A percentile compares a stretch with the other conserved stretches of the same genome.
Evolutionary conservation across 2,797 vertebrate genomes (phyloP).

Genomic region (Salmo trutta): DNA sequence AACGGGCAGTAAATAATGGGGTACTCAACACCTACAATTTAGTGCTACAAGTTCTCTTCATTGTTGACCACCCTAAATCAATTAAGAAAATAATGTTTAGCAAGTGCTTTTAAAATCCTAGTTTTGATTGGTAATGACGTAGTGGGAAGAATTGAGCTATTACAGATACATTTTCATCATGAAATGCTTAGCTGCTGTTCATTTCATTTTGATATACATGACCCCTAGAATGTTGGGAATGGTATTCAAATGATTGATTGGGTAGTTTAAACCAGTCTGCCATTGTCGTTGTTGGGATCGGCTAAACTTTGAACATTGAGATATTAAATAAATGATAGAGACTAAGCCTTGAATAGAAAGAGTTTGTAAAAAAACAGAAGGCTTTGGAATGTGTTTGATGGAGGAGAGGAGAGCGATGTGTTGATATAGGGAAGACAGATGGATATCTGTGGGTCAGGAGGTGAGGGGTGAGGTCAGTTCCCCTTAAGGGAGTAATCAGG

Average conservation of each 20-base stretch:
- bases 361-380: too few species aligned
- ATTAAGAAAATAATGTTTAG: background rate
- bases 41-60: background rate
- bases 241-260: conserved; percentile 53
- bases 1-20: conserved; percentile 36
- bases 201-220: conserved; percentile 23
- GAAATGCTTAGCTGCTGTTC: conserved; percentile 24
- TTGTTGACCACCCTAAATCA: background rate
- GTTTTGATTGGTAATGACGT: conserved; percentile 6
- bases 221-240: conserved; percentile 30
- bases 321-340: too few species aligned
- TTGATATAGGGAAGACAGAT: too few species aligned
- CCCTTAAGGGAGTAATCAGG: too few species aligned
- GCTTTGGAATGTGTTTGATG: too few species aligned
- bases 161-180: conserved; percentile 15
- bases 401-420: too few species aligned
- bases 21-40: conserved; percentile 14
- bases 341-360: too few species aligned
- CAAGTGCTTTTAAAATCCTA: background rate
- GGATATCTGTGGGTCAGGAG: too few species aligned
- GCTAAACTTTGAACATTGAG: too few species aligned
- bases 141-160: conserved; percentile 12
- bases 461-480: too few species aligned
- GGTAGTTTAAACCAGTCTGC: conserved; percentile 43
- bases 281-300: background rate